These are phyloP conservation scores for Rhagophthalmus giganteus DNA, from an alignment of 2,888 invertebrate species.

Conservation along the genomic window DNA sequence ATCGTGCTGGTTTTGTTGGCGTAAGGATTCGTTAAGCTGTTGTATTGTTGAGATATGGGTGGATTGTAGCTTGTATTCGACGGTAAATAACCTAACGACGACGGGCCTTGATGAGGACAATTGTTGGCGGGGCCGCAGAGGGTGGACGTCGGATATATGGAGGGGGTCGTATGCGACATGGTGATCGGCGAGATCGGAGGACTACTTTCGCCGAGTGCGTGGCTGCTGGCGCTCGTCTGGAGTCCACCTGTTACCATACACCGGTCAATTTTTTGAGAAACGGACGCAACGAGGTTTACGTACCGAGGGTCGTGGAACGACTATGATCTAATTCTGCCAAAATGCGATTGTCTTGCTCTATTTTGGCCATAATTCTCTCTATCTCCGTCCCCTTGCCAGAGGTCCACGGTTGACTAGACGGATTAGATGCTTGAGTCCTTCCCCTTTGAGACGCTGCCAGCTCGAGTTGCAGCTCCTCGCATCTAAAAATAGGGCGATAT, in stretches of 20 bases:
- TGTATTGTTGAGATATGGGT: conserved; percentile 47
- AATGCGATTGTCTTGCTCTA: conserved; percentile 87
- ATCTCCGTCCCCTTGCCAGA: conserved; percentile 68
- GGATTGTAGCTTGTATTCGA: conserved; percentile 38
- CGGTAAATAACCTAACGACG: conserved; percentile 37
- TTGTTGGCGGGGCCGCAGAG: conserved; percentile 56
- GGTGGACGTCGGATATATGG: conserved; percentile 60
- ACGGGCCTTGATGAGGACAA: conserved; percentile 35
- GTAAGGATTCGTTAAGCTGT: conserved; percentile 47
- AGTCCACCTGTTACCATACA: conserved; percentile 56
- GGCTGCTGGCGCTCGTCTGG: conserved; percentile 70
- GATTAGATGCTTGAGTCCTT: conserved; percentile 51
- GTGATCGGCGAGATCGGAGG: conserved; percentile 59
- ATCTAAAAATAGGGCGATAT: conserved; percentile 49
- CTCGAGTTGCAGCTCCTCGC: conserved; percentile 90
- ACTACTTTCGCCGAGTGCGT: conserved; percentile 68
- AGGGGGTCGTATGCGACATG: conserved; percentile 56
- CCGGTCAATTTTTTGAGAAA: neutral
- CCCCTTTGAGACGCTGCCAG: conserved; percentile 62
- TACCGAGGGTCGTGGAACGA: conserved; percentile 70
- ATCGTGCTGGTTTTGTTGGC: conserved; percentile 44
- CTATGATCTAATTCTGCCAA: conserved; percentile 88
- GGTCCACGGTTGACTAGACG: conserved; percentile 47
- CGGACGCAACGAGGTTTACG: conserved; percentile 36
- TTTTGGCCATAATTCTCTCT: conserved; percentile 93